phyloP scores from a whole-genome alignment of 1,140 invertebrate genomes.

The Drosophila leontia region DNA sequence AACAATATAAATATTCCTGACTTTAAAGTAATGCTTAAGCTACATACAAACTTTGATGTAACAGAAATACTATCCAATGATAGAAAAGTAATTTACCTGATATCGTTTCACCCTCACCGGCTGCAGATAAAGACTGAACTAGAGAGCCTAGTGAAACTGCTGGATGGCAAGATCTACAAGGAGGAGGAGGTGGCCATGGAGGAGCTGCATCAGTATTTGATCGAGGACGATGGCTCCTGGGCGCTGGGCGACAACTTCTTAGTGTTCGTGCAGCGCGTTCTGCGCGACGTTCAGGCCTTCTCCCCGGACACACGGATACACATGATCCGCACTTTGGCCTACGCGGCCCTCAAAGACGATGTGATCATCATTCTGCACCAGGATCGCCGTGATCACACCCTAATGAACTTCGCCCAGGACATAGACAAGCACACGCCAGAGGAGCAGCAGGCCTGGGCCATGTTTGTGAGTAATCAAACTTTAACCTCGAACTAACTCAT shows the following conservation, averaged over 20 bases:
- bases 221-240: constrained; percentile 95
- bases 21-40: neutral
- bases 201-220: constrained; percentile 94
- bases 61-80: neutral
- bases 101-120: neutral
- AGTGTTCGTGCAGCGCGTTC: constrained; percentile 89
- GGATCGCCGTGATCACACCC: constrained; percentile 93
- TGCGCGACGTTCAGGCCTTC: constrained; percentile 88
- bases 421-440: constrained; percentile 91
- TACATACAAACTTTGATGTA: neutral
- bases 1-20: neutral
- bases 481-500: neutral
- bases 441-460: constrained; percentile 92
- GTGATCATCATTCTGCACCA: constrained; percentile 95
- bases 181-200: constrained; percentile 90
- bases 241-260: constrained; percentile 95
- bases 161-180: constrained; percentile 88
- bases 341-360: constrained; percentile 94
- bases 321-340: constrained; percentile 89
- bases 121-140: constrained; percentile 88
- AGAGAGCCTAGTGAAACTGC: constrained; percentile 87
- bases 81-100: neutral
- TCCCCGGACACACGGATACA: constrained; percentile 87
- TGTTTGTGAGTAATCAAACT: constrained; percentile 88
- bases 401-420: constrained; percentile 95